Evolutionary conservation across 2,797 vertebrate species (phyloP), one percentile per base, ranked within the genome.

Genomic region (Simalia tracyae): DNA sequence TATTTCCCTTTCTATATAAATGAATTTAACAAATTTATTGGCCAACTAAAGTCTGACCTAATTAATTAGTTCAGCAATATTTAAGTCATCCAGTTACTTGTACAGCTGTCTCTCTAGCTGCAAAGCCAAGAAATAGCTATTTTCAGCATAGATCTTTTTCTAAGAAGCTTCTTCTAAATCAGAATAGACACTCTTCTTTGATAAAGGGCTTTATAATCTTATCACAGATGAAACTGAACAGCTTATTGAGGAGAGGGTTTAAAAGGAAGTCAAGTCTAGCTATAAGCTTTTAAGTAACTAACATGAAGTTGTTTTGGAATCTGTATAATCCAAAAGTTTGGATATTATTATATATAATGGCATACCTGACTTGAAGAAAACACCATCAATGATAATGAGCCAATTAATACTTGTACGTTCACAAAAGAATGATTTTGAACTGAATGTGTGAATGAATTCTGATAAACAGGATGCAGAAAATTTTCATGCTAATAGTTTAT

Each of bases 271-370:
- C 46, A 22, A 76, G 11, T 81, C 66, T 76, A 85, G 63, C 22
- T 86, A 5, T 59, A 61, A 63, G 81, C 56, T 72, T 90, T 15
- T 68, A 56, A 66, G 31, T 92, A 59, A 87, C 61, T 36, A 90
- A 60, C 22, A 90, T 86, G 19, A 87, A 86, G 36, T 86, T 60
- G 57, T 90, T 84, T 86, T 50, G 88, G 76, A 81, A 81, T 31
- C 14, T 54, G 24, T 24, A 81, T 24, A 63, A 88, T 54, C 60
- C 31, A 59, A 42, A 22, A 86, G 63, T 64, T 50, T 26, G 31
- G 42, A 42, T 42, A 42, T 42, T 42, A 50, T 19, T 42, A 88
- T 26, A 8, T n/a, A 84, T 50, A 50, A 50, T 6, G 50, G 5
- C 50, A 50, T 8, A 5, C 1, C 7, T 50, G 50, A 19, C n/a